A percentile compares a stretch with the other conserved stretches of the same genome.
These are phyloP conservation scores for Corbicula japonica DNA, from an alignment of 2,888 invertebrate genomes.

Conservation along the genomic window DNA sequence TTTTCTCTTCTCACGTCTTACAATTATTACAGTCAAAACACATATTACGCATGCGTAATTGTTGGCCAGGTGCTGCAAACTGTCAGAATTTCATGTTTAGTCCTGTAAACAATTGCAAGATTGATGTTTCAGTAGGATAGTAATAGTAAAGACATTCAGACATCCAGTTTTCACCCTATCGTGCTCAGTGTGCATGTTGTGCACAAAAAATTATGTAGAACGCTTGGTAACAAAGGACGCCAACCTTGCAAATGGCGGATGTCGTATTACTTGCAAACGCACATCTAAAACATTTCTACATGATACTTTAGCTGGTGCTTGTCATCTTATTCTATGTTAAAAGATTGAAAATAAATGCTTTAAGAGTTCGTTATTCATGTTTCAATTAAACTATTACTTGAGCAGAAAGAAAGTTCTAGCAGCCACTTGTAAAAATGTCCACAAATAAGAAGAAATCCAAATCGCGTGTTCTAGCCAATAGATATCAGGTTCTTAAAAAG, in stretches of 20 bases:
- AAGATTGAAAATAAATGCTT: too few species aligned
- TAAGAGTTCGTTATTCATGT: too few species aligned
- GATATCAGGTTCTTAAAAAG: slow-evolving; percentile 84
- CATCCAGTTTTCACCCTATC: too few species aligned
- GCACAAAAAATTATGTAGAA: too few species aligned
- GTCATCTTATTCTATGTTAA: slow-evolving; percentile 6
- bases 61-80: slow-evolving; percentile 62
- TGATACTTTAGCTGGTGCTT: neutral
- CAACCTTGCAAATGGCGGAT: slow-evolving; percentile 69
- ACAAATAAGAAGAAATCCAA: slow-evolving; percentile 52
- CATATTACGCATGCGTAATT: slow-evolving; percentile 67
- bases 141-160: too few species aligned
- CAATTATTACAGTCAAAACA: neutral
- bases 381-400: too few species aligned
- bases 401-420: too few species aligned
- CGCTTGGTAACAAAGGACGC: slow-evolving; percentile 76
- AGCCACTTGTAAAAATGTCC: slow-evolving; percentile 40
- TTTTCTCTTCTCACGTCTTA: too few species aligned
- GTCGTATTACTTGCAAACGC: neutral
- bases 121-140: too few species aligned
- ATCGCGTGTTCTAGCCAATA: slow-evolving; percentile 82
- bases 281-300: neutral
- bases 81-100: slow-evolving; percentile 60
- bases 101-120: slow-evolving; percentile 42
- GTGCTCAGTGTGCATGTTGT: too few species aligned